Conservation (phyloP, 2,888 invertebrate species). For the Beris morrisii region DNA sequence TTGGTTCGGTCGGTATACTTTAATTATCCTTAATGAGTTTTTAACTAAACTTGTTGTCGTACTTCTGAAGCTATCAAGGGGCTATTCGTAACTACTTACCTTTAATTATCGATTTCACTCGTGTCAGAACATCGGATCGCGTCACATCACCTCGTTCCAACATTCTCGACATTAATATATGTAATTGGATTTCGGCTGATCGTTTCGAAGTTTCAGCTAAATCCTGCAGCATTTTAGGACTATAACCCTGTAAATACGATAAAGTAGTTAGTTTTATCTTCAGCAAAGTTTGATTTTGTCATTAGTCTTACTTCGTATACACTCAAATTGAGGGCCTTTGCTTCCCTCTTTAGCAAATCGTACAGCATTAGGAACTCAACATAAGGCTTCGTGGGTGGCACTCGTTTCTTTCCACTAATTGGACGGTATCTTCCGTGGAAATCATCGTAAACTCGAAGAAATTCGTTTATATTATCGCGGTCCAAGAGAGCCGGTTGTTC, state of each 20-base stretch:
- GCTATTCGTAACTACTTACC: slow-evolving; percentile 42
- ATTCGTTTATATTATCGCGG: slow-evolving; percentile 54
- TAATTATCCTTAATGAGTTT: too few species aligned
- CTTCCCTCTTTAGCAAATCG: slow-evolving; percentile 55
- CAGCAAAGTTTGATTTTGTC: not conserved
- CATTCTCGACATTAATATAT: slow-evolving; percentile 51
- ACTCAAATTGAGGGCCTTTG: slow-evolving; percentile 52
- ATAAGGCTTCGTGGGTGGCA: slow-evolving; percentile 55
- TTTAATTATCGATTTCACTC: slow-evolving; percentile 50
- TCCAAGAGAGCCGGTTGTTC: slow-evolving; percentile 42
- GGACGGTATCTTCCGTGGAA: slow-evolving; percentile 49
- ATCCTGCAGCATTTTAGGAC: slow-evolving; percentile 48
- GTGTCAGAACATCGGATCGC: slow-evolving; percentile 51
- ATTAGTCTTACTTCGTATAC: slow-evolving; percentile 48
- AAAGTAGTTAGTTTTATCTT: not conserved
- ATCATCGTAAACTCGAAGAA: slow-evolving; percentile 54
- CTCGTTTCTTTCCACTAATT: slow-evolving; percentile 54
- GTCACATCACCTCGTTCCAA: slow-evolving; percentile 51
- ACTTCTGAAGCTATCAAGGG: too few species aligned
- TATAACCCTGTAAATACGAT: slow-evolving; percentile 46
- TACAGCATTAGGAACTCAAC: slow-evolving; percentile 55
- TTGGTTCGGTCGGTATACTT: too few species aligned
- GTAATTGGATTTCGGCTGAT: slow-evolving; percentile 52
- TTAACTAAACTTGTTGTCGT: too few species aligned
- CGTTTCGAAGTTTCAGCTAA: slow-evolving; percentile 48